Evolutionary conservation across 2,113 vertebrate genomes (phyloP), one percentile per base, ranked within the genome.

Genomic region (Todiramphus chloris): DNA sequence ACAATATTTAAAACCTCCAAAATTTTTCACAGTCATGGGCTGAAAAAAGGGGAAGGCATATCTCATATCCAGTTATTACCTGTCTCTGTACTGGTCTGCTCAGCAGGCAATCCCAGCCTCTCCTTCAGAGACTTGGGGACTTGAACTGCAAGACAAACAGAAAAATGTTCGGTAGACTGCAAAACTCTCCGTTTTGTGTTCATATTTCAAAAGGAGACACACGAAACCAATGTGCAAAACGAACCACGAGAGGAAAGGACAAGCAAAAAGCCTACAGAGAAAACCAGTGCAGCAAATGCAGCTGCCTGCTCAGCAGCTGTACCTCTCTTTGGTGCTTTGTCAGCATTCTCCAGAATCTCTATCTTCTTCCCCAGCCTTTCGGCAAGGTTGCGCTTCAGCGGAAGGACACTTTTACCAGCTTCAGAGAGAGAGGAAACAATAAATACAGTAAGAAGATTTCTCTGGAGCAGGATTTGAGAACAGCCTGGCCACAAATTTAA

Each of bases 341-440:
- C 96, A 25, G 91, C 4, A 2, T 93, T 94, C 51, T 97, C 97
- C 58, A 98, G 74, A 23, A 85, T 50, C 48, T 98, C 98, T 28
- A 98, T 73, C 89, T 98, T 98, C 96, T 97, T 98, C 12, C 99
- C 99, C 64, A 99, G 98, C 91, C 99, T 99, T 51, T 99, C 98
- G 13, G 98, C 97, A 46, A 99, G 97, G 92, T 97, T 98, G 50
- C 98, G 98, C 68, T 98, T 99, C 35, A 99, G 77, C 1, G 96
- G 93, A 39, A 97, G 51, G 14, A 97, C 97, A 13, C 68, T 96
- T 43, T 97, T 97, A 16, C 66, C 79, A 72, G 69, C 97, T 83
- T 76, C 10, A 80, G 24, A 5, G 5, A 73, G 11, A 68, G 2
- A 80, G 2, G 77, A 80, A 94, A 66, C 2, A 51, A 70, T 25